phyloP scores from a whole-genome alignment of 2,113 vertebrate genomes.

The Saguinus midas region DNA sequence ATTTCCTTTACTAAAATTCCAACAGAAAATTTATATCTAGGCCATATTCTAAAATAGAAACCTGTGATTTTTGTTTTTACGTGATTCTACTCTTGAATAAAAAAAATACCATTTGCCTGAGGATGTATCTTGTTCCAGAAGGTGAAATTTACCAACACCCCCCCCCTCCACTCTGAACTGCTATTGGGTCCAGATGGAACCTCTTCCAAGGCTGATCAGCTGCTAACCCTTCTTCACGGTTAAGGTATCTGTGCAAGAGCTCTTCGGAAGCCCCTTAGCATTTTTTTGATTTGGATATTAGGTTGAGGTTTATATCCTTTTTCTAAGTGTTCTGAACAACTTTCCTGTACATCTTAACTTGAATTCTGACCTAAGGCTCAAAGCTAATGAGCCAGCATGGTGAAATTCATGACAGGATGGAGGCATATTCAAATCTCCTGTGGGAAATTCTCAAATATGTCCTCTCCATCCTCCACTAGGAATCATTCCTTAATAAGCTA shows the following conservation, averaged over 20 bases:
- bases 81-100: background rate
- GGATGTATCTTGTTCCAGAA: background rate
- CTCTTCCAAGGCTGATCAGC: background rate
- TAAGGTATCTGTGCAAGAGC: background rate
- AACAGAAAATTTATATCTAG: slow-evolving; percentile 41
- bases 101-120: background rate
- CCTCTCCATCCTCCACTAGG: background rate
- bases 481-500: background rate
- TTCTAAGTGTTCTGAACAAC: background rate
- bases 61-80: background rate
- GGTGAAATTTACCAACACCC: background rate
- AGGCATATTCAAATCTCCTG: background rate
- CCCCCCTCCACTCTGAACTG: background rate
- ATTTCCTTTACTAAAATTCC: slow-evolving; percentile 24
- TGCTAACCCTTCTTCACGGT: background rate
- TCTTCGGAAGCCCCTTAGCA: background rate
- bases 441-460: background rate
- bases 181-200: background rate
- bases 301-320: background rate
- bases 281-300: background rate
- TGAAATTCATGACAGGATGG: background rate
- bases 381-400: background rate
- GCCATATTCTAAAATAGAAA: background rate
- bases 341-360: background rate
- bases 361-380: background rate